A percentile compares a stretch with the other conserved stretches of the same genome.
phyloP scores from a whole-genome alignment of 1,140 invertebrate genomes.

The Penaeus indicus region DNA sequence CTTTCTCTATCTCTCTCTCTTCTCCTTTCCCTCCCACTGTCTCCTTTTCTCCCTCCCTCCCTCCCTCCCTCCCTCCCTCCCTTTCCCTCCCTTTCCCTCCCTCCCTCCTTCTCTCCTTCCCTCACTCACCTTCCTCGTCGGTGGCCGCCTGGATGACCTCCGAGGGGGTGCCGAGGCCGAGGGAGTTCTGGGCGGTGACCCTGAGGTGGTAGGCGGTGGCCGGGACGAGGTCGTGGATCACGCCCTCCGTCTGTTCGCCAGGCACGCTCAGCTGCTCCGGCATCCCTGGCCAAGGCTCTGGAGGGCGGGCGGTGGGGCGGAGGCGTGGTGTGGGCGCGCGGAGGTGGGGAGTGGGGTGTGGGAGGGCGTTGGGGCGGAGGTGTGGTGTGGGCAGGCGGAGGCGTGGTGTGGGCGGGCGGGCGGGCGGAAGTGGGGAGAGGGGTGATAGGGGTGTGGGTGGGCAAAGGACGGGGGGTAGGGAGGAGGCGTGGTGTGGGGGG shows the following conservation, averaged over 20 bases:
- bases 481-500: too few relatives aligned
- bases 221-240: slow-evolving; percentile 83
- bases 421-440: too few relatives aligned
- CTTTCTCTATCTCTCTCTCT: background rate
- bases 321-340: too few relatives aligned
- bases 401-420: too few relatives aligned
- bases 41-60: background rate
- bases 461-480: too few relatives aligned
- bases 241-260: slow-evolving; percentile 63
- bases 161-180: slow-evolving; percentile 88
- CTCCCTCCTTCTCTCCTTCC: background rate
- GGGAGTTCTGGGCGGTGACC: slow-evolving; percentile 95
- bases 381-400: too few relatives aligned
- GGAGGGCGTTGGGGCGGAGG: too few relatives aligned
- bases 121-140: slow-evolving; percentile 82
- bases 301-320: background rate
- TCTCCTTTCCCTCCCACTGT: too few relatives aligned
- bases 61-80: background rate
- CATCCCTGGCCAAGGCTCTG: slow-evolving; percentile 62
- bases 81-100: background rate
- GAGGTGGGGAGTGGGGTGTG: too few relatives aligned
- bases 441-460: too few relatives aligned
- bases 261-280: slow-evolving; percentile 63
- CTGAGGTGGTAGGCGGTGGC: slow-evolving; percentile 90
- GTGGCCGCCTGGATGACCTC: slow-evolving; percentile 98